Conservation (phyloP, 30 jellyfish, hydroid and myxozoan genomes). For the Aurelia aurita region DNA sequence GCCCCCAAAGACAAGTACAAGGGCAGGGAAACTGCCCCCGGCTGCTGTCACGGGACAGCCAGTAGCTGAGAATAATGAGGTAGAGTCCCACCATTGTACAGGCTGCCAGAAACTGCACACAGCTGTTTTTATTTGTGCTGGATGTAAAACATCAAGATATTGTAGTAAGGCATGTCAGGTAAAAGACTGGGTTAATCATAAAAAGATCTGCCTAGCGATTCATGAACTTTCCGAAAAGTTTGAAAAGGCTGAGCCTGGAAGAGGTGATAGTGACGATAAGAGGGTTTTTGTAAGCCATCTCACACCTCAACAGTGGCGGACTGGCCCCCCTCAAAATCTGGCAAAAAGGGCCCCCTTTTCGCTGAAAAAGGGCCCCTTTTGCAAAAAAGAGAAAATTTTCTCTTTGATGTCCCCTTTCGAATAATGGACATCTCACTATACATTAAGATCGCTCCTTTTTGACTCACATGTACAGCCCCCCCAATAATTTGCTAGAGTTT, state of each 20-base stretch:
- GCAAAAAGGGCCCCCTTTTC: too few species aligned
- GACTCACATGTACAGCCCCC: too few species aligned
- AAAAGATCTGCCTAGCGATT: conserved; percentile 26
- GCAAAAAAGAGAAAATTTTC: too few species aligned
- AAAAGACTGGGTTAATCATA: conserved; percentile 29
- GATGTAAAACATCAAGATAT: conserved; percentile 24
- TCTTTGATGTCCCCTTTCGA: too few species aligned
- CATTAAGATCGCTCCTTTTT: too few species aligned
- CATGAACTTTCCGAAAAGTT: not conserved
- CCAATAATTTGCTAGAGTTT: too few species aligned
- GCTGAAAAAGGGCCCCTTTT: too few species aligned
- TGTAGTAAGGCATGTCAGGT: conserved; percentile 34
- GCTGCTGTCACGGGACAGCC: conserved; percentile 54
- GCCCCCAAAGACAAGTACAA: conserved; percentile 19
- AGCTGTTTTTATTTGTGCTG: conserved; percentile 19
- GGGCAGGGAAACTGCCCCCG: conserved; percentile 42
- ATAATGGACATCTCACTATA: too few species aligned
- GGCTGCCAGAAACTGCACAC: conserved; percentile 26
- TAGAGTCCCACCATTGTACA: conserved; percentile 38
- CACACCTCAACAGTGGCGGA: conserved; percentile 35
- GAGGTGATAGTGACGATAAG: conserved; percentile 26
- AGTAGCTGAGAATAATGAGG: conserved; percentile 17
- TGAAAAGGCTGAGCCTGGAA: conserved; percentile 18
- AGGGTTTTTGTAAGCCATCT: conserved; percentile 29
- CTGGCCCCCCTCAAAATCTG: too few species aligned